phyloP scores from a whole-genome alignment of 2,888 invertebrate genomes.

The Camponotus fellah region DNA sequence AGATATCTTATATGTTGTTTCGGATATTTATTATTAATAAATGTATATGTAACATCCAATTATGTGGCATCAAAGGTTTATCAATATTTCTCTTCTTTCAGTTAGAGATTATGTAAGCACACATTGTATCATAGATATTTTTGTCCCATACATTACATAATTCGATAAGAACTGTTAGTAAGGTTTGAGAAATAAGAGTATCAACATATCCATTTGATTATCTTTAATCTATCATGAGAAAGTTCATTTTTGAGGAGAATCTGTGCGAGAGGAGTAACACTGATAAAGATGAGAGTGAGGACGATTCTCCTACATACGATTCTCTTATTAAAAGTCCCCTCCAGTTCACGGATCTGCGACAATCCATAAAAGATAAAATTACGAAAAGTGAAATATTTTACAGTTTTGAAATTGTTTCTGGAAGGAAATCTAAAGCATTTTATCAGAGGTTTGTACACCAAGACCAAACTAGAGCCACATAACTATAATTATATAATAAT shows the following conservation, averaged over 20 bases:
- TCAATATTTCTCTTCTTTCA: background rate
- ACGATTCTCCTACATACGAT: background rate
- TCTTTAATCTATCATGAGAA: constrained; percentile 48
- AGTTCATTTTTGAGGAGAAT: constrained; percentile 29
- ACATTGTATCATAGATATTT: background rate
- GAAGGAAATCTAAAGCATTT: constrained; percentile 58
- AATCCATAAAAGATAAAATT: constrained; percentile 68
- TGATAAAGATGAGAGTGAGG: background rate
- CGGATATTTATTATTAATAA: constrained; percentile 1
- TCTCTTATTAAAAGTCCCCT: background rate
- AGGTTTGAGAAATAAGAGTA: background rate
- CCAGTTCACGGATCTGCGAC: constrained; percentile 61
- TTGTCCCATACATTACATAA: constrained; percentile 53
- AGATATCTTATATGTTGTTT: constrained; percentile 1
- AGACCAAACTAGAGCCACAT: background rate
- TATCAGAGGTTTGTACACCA: constrained; percentile 75
- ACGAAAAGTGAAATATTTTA: constrained; percentile 73
- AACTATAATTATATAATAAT: background rate
- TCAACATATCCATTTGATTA: background rate
- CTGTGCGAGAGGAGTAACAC: background rate
- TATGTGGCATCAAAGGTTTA: background rate
- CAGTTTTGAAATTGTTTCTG: constrained; percentile 78
- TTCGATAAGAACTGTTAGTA: constrained; percentile 38
- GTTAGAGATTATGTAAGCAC: background rate
- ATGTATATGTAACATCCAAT: background rate